Conservation (phyloP, 2,888 invertebrate species). For the Ochropleura leucogaster region DNA sequence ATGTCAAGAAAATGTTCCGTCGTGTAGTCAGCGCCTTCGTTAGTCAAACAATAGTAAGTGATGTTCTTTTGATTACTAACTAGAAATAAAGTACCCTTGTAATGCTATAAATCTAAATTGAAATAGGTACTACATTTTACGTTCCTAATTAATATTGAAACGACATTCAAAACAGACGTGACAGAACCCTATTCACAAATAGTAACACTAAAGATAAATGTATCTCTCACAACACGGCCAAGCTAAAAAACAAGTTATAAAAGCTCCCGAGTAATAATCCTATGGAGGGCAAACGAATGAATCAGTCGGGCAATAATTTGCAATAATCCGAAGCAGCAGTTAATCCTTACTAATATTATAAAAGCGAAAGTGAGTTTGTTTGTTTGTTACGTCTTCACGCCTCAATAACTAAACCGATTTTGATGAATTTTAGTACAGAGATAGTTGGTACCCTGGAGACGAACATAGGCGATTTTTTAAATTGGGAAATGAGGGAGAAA, state of each 20-base stretch:
- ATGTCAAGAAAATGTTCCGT: no score
- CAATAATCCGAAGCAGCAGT: constrained; percentile 8
- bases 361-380: no score
- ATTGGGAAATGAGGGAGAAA: no score
- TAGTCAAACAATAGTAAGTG: no score
- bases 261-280: not conserved
- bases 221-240: not conserved
- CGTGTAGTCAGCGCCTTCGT: no score
- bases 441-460: no score
- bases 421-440: no score
- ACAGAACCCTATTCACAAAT: not conserved
- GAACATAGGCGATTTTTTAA: no score
- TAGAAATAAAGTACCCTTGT: not conserved
- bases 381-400: no score
- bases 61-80: not conserved
- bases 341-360: not conserved
- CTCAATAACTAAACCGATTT: no score
- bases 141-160: not conserved
- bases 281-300: constrained; percentile 12
- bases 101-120: not conserved
- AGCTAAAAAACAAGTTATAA: not conserved
- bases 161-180: not conserved
- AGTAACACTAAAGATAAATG: not conserved
- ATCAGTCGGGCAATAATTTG: not conserved
- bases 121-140: not conserved